These are phyloP conservation scores for Abramis brama DNA, from an alignment of 2,113 vertebrate genomes.

Conservation along the genomic window DNA sequence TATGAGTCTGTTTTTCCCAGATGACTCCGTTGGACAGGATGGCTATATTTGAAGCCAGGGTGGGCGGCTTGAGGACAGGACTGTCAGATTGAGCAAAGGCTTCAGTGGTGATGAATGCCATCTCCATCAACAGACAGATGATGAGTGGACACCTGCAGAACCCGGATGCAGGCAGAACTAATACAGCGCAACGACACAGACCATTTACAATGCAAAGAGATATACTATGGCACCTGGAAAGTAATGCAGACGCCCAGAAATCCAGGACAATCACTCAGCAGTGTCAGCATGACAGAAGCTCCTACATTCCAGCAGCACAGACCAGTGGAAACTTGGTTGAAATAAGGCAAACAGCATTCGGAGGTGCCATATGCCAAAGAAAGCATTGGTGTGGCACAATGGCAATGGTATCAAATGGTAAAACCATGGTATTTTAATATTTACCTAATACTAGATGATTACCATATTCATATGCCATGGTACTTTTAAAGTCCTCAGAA, in stretches of 20 bases:
- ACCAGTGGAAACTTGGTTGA: neutral
- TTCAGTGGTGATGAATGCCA: neutral
- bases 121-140: neutral
- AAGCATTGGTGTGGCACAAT: too few species aligned
- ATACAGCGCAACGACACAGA: neutral
- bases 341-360: neutral
- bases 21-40: neutral
- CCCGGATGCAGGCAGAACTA: neutral
- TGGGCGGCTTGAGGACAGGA: neutral
- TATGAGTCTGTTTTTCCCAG: neutral
- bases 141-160: neutral
- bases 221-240: neutral
- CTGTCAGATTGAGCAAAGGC: neutral
- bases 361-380: too few species aligned
- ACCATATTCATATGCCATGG: neutral
- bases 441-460: too few species aligned
- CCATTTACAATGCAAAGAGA: slow-evolving; percentile 25
- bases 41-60: neutral
- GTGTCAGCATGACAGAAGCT: slow-evolving; percentile 1
- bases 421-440: too few species aligned
- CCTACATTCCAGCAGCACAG: neutral
- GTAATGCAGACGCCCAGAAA: neutral
- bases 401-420: too few species aligned
- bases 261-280: neutral
- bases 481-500: neutral